Evolutionary conservation across 2,113 vertebrate genomes (phyloP).

Genomic region (Hyaena hyaena): DNA sequence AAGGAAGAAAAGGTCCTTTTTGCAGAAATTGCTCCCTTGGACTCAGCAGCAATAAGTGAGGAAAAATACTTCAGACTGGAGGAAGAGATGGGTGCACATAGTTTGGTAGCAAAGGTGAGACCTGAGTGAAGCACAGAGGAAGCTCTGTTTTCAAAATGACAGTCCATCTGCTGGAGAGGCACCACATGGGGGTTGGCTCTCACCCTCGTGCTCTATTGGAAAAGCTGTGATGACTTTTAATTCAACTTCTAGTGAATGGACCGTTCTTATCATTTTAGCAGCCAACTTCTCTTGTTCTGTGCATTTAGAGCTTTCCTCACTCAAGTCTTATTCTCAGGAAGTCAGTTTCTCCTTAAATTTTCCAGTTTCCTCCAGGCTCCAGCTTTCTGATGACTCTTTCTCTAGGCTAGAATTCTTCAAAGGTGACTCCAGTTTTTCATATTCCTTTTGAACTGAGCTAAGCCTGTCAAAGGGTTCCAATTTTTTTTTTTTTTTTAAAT

Average conservation of each 20-base stretch:
- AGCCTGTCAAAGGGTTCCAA: background rate
- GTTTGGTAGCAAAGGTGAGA: background rate
- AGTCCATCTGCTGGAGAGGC: background rate
- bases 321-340: background rate
- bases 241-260: background rate
- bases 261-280: background rate
- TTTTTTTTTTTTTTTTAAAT: background rate
- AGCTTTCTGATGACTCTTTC: slow-evolving; percentile 6
- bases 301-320: background rate
- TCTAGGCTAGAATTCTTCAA: slow-evolving; percentile 45
- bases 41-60: background rate
- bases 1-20: background rate
- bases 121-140: background rate
- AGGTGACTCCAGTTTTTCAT: slow-evolving; percentile 20
- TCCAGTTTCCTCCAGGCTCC: background rate
- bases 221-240: background rate
- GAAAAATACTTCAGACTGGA: background rate
- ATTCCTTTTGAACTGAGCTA: slow-evolving; percentile 20
- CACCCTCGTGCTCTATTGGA: background rate
- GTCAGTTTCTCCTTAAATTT: slow-evolving; percentile 32
- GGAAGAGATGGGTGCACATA: background rate
- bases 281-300: background rate
- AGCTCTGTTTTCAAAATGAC: background rate
- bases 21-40: background rate
- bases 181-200: background rate